Conservation (phyloP, 1,140 invertebrate genomes). For the Megalonaias nervosa region DNA sequence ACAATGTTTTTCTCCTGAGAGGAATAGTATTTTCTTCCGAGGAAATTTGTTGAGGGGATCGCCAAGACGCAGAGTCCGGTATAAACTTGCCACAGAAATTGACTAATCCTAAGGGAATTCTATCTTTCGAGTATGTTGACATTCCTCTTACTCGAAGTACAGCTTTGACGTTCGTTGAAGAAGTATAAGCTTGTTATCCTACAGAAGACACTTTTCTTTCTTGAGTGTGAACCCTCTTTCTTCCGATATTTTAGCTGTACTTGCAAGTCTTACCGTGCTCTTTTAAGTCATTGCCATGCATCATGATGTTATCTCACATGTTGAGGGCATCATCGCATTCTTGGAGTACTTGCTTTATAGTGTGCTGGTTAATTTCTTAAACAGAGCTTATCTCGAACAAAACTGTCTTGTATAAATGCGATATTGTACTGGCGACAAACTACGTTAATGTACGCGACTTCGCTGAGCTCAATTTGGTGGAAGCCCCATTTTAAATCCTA, state of each 20-base stretch:
- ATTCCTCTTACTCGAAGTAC: too few relatives aligned
- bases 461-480: slow-evolving; percentile 46
- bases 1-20: too few relatives aligned
- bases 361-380: slow-evolving; percentile 7
- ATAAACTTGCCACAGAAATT: too few relatives aligned
- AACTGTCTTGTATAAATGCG: not conserved
- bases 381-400: slow-evolving; percentile 10
- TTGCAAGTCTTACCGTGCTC: slow-evolving; percentile 2
- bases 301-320: not conserved
- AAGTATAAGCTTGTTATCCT: too few relatives aligned
- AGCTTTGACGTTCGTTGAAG: too few relatives aligned
- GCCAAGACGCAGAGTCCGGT: too few relatives aligned
- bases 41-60: too few relatives aligned
- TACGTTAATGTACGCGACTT: slow-evolving; percentile 25
- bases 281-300: not conserved
- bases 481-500: slow-evolving; percentile 45
- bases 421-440: slow-evolving; percentile 1
- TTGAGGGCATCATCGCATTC: not conserved
- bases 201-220: slow-evolving; percentile 14
- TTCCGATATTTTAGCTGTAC: not conserved
- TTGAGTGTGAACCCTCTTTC: slow-evolving; percentile 32
- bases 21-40: too few relatives aligned
- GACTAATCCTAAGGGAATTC: too few relatives aligned
- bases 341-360: not conserved
- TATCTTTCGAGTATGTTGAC: too few relatives aligned